Base-by-base conservation (phyloP, 1,140 invertebrate species). In the Macrotrachela quadricornifera region DNA sequence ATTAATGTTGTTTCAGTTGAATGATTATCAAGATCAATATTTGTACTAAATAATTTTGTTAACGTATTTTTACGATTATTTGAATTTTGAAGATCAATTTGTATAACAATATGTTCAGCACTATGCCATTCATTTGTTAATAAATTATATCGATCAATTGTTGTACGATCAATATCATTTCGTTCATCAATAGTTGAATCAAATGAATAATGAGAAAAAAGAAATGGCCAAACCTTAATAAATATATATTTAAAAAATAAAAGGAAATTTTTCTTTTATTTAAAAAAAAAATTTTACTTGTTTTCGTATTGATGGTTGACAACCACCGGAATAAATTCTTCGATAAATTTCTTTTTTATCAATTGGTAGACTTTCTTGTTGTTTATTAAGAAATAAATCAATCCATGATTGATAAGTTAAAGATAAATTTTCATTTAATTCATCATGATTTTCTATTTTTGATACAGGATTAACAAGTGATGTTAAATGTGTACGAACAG, bases 401-500 rank as follows among this genome's bases (percentile, higher is more conserved):
- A 9, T 4, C 21, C 21, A 61, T 11, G 61, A 61, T 55, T 68
- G 62, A 30, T 47, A 55, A 10, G 21, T 30, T 30, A 30, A 30
- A 30, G 2, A 30, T 4, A 30, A 8, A 2, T 30, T 8, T 4
- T 2, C 63, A 30, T 30, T 30, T 30, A 30, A 30, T 30, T 30
- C 3, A 4, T 30, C 21, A 30, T 30, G 2, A 30, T 30, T 30
- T 9, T 18, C 43, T 44, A 15, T 18, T 18, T 8, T 2, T 18
- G 43, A 18, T 18, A 8, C 14, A 43, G n/a, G 51, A 64, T 81
- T 76, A 0, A 92, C 84, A 11, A 91, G 71, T n/a, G 83, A 84
- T 39, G 83, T 81, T 30, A 94, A 73, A 70, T 92, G 87, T 0
- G 81, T 88, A 40, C 86, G 70, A 0, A 94, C 84, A 0, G 85